phyloP scores from a whole-genome alignment of 2,888 invertebrate species.

The Myopa testacea region DNA sequence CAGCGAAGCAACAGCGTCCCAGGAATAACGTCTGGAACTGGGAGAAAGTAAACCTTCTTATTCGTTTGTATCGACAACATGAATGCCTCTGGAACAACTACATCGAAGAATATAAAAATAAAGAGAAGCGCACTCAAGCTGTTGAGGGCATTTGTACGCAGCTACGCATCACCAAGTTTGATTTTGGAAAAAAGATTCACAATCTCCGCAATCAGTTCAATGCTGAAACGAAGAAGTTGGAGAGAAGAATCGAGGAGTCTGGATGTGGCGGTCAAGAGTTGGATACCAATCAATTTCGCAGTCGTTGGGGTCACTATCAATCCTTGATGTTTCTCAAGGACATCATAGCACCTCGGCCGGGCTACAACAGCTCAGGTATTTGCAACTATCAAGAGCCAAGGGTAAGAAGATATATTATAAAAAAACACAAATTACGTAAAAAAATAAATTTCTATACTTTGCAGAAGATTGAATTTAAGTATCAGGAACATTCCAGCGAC shows the following conservation, averaged over 20 bases:
- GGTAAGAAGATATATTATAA: slow-evolving; percentile 34
- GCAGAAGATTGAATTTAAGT: slow-evolving; percentile 47
- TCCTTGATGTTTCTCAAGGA: slow-evolving; percentile 61
- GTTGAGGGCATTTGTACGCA: slow-evolving; percentile 59
- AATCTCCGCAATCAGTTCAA: slow-evolving; percentile 67
- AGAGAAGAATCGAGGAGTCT: slow-evolving; percentile 57
- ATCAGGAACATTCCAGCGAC: slow-evolving; percentile 27
- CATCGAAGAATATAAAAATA: slow-evolving; percentile 62
- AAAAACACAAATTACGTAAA: not conserved
- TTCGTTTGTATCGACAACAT: slow-evolving; percentile 60
- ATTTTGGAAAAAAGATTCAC: slow-evolving; percentile 66
- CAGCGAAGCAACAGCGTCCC: not conserved
- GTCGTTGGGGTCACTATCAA: slow-evolving; percentile 67
- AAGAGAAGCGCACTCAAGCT: slow-evolving; percentile 60
- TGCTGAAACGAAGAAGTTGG: slow-evolving; percentile 64
- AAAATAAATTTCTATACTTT: not conserved
- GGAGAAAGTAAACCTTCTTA: slow-evolving; percentile 61
- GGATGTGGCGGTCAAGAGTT: slow-evolving; percentile 42
- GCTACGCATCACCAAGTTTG: slow-evolving; percentile 59
- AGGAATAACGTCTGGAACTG: slow-evolving; percentile 60
- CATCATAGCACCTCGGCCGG: slow-evolving; percentile 63
- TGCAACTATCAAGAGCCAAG: slow-evolving; percentile 40
- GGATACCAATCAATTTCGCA: slow-evolving; percentile 46
- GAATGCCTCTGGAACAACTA: slow-evolving; percentile 67
- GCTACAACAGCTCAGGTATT: slow-evolving; percentile 50